Evolutionary conservation across 2,888 invertebrate genomes (phyloP).

Genomic region (Piscicola geometra): DNA sequence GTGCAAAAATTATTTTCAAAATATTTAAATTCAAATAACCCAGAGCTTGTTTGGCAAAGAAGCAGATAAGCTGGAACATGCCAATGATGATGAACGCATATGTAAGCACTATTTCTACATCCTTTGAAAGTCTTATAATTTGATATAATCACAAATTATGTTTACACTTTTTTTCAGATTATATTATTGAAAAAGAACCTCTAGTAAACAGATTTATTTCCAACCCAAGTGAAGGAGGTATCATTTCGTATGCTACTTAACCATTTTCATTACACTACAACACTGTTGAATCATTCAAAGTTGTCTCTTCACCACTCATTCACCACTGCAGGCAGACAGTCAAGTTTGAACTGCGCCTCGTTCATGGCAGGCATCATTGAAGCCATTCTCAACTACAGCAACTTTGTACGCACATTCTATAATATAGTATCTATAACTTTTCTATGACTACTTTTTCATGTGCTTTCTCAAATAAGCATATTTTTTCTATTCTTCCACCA

Average conservation of each 20-base stretch:
- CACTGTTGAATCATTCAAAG: too few relatives aligned
- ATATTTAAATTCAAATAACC: background rate
- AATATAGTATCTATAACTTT: too few relatives aligned
- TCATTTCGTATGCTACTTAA: too few relatives aligned
- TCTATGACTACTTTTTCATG: too few relatives aligned
- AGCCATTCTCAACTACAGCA: conserved; percentile 84
- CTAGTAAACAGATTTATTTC: conserved; percentile 94
- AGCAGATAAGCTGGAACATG: conserved; percentile 95
- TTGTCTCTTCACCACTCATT: too few relatives aligned
- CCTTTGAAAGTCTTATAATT: too few relatives aligned
- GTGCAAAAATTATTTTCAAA: background rate
- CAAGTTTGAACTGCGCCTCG: conserved; percentile 90
- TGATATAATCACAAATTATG: too few relatives aligned
- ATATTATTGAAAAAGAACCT: conserved; percentile 96
- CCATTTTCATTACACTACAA: too few relatives aligned
- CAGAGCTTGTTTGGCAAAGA: conserved; percentile 91
- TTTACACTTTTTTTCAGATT: too few relatives aligned
- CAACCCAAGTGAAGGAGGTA: conserved; percentile 88
- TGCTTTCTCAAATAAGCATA: too few relatives aligned
- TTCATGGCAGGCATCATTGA: conserved; percentile 97
- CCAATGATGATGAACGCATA: conserved; percentile 94
- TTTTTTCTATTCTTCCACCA: conserved; percentile 59
- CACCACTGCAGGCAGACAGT: conserved; percentile 28
- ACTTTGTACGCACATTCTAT: conserved; percentile 97
- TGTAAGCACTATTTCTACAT: conserved; percentile 58